Evolutionary conservation across 2,113 vertebrate species (phyloP).

Genomic region (Chunga burmeisteri): DNA sequence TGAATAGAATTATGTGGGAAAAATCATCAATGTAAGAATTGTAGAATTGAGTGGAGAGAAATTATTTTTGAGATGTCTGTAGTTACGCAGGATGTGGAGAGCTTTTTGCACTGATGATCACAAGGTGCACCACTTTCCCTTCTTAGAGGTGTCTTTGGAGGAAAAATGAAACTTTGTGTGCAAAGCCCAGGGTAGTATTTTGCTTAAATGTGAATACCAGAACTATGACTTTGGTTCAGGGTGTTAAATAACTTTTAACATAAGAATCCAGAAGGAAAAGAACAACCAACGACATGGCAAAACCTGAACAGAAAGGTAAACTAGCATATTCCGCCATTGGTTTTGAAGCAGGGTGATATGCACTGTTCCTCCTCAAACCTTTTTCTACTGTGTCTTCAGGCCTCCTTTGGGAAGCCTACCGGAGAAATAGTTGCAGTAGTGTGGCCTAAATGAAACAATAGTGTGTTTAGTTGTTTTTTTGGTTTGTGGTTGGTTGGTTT

Average conservation of each 20-base stretch:
- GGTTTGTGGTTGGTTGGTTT: no score
- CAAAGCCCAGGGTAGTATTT: neutral
- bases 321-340: fast-evolving
- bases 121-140: neutral
- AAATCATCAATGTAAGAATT: neutral
- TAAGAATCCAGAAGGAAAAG: neutral
- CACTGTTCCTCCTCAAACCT: fast-evolving
- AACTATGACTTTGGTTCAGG: neutral
- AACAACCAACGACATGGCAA: neutral
- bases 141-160: neutral
- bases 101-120: neutral
- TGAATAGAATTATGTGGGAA: neutral
- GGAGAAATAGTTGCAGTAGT: neutral
- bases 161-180: neutral
- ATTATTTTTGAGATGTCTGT: neutral
- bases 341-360: neutral
- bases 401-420: neutral
- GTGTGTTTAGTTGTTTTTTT: neutral
- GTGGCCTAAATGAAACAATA: neutral
- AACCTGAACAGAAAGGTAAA: neutral
- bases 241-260: neutral
- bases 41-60: neutral
- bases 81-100: fast-evolving
- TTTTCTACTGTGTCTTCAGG: neutral
- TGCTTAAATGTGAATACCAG: neutral